These are phyloP conservation scores for Neoarius graeffei DNA, from an alignment of 2,113 vertebrate species.

Conservation along the genomic window DNA sequence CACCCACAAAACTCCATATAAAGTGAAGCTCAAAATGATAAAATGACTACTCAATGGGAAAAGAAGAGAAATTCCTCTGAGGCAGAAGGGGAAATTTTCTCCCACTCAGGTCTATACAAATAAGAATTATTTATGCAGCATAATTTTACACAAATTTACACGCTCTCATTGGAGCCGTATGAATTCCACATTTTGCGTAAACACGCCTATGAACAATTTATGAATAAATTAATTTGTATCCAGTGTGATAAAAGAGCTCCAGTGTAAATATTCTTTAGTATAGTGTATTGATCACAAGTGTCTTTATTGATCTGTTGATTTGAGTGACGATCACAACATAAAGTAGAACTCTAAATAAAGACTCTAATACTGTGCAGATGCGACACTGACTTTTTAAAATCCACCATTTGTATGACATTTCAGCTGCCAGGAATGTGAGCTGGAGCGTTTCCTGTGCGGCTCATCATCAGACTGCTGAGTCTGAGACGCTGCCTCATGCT, in stretches of 20 bases:
- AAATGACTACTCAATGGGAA: background rate
- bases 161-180: background rate
- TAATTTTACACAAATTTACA: no score
- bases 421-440: conserved; percentile 44
- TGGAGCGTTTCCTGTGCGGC: conserved; percentile 51
- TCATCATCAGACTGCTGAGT: conserved; percentile 42
- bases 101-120: background rate
- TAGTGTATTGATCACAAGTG: background rate
- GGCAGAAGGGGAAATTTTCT: background rate
- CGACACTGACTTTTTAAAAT: background rate
- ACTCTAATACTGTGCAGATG: background rate
- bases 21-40: background rate
- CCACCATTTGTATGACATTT: background rate
- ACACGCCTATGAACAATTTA: background rate
- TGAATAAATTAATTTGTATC: background rate
- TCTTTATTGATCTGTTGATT: background rate
- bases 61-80: background rate
- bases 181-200: background rate
- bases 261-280: background rate
- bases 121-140: background rate
- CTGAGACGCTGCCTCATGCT: conserved; percentile 59
- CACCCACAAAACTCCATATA: background rate
- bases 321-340: background rate
- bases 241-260: background rate
- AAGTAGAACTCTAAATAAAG: background rate